Percentiles rank a stretch among this genome's conserved stretches.
Conservation (phyloP, 1,140 invertebrate genomes). For the Panagrolaimus sp. region DNA sequence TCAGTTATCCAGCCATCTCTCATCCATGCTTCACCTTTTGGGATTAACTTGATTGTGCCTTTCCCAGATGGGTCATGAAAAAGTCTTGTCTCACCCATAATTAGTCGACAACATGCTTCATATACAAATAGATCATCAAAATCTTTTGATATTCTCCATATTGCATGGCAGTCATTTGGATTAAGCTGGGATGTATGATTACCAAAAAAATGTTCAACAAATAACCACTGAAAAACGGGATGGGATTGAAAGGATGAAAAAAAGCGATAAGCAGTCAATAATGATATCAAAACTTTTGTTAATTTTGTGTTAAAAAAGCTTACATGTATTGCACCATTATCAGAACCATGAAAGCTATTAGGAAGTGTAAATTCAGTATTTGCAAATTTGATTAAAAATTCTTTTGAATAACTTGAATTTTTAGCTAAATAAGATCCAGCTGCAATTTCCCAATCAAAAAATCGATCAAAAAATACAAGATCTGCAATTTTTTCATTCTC, state of each 20-base stretch:
- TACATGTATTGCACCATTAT: conserved; percentile 45
- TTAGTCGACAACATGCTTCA: conserved; percentile 32
- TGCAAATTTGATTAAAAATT: conserved; percentile 36
- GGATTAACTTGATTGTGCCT: conserved; percentile 1
- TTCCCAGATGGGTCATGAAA: conserved; percentile 14
- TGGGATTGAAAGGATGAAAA: too few relatives aligned
- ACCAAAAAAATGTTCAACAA: background rate
- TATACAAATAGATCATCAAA: conserved; percentile 32
- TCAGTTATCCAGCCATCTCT: conserved; percentile 39
- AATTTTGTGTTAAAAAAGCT: background rate
- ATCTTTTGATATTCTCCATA: conserved; percentile 10
- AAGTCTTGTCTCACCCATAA: conserved; percentile 25
- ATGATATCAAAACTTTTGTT: too few relatives aligned
- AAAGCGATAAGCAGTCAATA: too few relatives aligned
- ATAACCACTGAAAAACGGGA: conserved; percentile 11
- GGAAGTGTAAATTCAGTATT: conserved; percentile 28
- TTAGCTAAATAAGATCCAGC: conserved; percentile 35
- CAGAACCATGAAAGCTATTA: conserved; percentile 39
- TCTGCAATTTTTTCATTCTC: conserved; percentile 11
- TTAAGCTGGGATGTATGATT: background rate
- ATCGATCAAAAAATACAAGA: conserved; percentile 40
- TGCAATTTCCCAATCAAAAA: conserved; percentile 44
- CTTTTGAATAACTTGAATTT: conserved; percentile 29
- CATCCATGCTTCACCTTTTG: conserved; percentile 24
- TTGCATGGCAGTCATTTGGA: background rate